These are phyloP conservation scores for Bufo bufo DNA, from an alignment of 2,113 vertebrate genomes.

Conservation along the genomic window DNA sequence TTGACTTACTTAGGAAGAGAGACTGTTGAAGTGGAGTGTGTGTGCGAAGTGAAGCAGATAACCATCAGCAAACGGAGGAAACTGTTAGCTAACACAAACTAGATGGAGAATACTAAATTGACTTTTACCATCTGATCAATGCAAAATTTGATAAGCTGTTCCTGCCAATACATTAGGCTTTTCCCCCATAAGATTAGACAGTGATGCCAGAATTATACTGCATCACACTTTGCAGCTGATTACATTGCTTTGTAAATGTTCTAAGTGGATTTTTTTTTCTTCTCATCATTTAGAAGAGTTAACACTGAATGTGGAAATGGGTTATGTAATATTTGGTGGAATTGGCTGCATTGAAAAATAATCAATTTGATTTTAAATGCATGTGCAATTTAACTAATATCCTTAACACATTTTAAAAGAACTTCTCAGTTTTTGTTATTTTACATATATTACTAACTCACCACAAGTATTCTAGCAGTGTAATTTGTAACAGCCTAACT, in stretches of 20 bases:
- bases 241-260: not conserved
- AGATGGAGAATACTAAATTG: constrained; percentile 38
- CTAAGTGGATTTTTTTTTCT: not conserved
- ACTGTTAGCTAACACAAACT: constrained; percentile 37
- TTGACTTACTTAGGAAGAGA: constrained; percentile 49
- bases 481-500: too few relatives aligned
- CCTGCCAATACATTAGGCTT: constrained; percentile 13
- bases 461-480: too few relatives aligned
- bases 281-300: not conserved
- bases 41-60: constrained; percentile 54
- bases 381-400: too few relatives aligned
- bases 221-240: not conserved
- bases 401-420: too few relatives aligned
- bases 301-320: not conserved
- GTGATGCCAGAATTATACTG: not conserved
- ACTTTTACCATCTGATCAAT: constrained; percentile 50
- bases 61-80: constrained; percentile 49
- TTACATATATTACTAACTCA: too few relatives aligned
- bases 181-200: not conserved
- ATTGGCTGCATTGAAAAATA: not conserved
- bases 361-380: too few relatives aligned
- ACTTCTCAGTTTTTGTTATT: too few relatives aligned
- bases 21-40: constrained; percentile 15
- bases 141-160: constrained; percentile 41
- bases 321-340: not conserved